phyloP scores from a whole-genome alignment of 2,797 vertebrate genomes.

The Eremophila alpestris region DNA sequence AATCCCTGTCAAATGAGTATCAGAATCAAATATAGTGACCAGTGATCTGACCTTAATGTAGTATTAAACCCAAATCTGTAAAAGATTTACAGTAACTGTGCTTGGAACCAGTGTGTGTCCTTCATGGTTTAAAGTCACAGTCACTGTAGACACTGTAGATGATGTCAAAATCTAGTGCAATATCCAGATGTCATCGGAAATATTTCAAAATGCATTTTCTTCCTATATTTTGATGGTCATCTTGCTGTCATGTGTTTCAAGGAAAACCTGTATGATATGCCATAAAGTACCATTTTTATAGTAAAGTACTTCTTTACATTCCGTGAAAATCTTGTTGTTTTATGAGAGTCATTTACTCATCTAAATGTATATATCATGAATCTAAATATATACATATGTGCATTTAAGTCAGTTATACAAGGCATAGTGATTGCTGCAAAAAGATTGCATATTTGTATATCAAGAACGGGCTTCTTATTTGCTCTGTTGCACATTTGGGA shows the following conservation, averaged over 20 bases:
- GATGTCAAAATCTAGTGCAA: background rate
- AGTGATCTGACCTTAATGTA: background rate
- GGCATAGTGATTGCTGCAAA: background rate
- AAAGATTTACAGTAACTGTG: background rate
- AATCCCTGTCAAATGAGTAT: background rate
- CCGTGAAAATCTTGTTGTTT: background rate
- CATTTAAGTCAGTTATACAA: background rate
- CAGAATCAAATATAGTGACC: background rate
- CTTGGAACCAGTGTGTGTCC: background rate
- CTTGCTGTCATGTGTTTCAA: background rate
- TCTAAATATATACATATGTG: background rate
- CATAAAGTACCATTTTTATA: background rate
- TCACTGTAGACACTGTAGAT: background rate
- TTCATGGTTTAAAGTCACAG: background rate
- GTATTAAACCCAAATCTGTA: background rate
- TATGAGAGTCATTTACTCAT: background rate
- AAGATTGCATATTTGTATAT: background rate
- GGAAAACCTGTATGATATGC: background rate
- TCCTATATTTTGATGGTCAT: background rate
- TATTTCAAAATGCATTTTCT: slow-evolving; percentile 57
- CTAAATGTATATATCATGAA: background rate
- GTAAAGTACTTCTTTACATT: background rate
- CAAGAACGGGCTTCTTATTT: background rate
- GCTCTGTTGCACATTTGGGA: background rate
- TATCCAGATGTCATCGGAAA: background rate